These are phyloP conservation scores for Morpho helenor DNA, from an alignment of 2,888 invertebrate genomes.

Conservation along the genomic window DNA sequence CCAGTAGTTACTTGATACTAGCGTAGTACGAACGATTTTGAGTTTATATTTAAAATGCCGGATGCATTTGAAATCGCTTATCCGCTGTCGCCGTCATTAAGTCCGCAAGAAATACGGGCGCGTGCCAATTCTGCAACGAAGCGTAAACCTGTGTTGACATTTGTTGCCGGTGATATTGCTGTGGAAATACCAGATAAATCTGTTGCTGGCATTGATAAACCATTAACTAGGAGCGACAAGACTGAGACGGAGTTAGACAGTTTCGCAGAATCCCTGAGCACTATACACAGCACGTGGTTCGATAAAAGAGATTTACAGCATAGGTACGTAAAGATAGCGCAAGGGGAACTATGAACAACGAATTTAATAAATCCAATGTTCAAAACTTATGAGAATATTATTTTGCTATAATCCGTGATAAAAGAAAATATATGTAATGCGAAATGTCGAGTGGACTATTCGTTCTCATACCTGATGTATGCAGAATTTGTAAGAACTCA, in stretches of 20 bases:
- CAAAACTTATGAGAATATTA: too few relatives aligned
- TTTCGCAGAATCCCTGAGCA: conserved; percentile 72
- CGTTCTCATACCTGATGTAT: too few relatives aligned
- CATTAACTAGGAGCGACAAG: conserved; percentile 52
- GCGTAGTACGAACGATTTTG: conserved; percentile 12
- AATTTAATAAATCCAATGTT: too few relatives aligned
- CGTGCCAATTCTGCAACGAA: conserved; percentile 77
- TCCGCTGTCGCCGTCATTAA: conserved; percentile 70
- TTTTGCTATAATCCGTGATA: too few relatives aligned
- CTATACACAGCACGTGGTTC: conserved; percentile 71
- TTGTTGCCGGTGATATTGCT: conserved; percentile 61
- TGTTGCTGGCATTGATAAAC: conserved; percentile 57
- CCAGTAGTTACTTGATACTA: conserved; percentile 22
- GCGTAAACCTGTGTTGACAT: conserved; percentile 58
- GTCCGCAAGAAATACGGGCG: conserved; percentile 75
- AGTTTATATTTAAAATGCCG: conserved; percentile 63
- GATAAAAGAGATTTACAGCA: conserved; percentile 79
- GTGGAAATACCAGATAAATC: conserved; percentile 71
- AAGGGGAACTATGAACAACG: too few relatives aligned
- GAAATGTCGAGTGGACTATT: too few relatives aligned
- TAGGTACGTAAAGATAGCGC: conserved; percentile 63
- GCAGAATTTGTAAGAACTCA: too few relatives aligned
- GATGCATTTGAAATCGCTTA: conserved; percentile 78
- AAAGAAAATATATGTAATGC: too few relatives aligned
- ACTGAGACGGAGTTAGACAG: conserved; percentile 77